These are phyloP conservation scores for Hemitrygon akajei DNA, from an alignment of 2,797 vertebrate genomes.

Conservation along the genomic window DNA sequence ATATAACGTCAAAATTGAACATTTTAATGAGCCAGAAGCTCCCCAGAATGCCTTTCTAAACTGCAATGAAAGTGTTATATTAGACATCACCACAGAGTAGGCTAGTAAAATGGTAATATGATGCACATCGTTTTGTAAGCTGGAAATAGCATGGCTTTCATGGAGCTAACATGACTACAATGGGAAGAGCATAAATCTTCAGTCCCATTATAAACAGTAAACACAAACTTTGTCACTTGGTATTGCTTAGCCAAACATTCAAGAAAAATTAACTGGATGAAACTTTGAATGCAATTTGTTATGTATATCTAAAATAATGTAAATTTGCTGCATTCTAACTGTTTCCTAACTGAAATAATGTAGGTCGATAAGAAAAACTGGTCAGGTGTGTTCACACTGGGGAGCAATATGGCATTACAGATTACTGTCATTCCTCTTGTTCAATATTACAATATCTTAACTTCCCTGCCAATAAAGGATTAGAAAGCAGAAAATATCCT, in stretches of 20 bases:
- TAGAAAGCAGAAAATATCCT: too few species aligned
- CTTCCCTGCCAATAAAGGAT: too few species aligned
- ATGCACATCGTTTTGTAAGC: not conserved
- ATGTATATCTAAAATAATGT: not conserved
- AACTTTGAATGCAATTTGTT: not conserved
- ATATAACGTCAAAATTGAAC: not conserved
- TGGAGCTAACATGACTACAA: not conserved
- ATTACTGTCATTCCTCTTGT: too few species aligned
- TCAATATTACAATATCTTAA: too few species aligned
- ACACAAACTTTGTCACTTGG: not conserved
- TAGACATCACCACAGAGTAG: not conserved
- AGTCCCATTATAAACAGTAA: not conserved
- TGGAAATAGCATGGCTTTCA: not conserved
- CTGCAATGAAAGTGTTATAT: not conserved
- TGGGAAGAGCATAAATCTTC: not conserved
- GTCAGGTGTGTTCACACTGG: too few species aligned
- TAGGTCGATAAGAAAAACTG: too few species aligned
- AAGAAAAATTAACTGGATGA: not conserved
- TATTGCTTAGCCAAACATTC: not conserved
- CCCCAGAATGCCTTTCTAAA: not conserved
- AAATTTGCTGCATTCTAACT: not conserved
- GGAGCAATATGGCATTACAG: too few species aligned
- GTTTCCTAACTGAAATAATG: too few species aligned
- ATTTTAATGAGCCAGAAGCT: not conserved
- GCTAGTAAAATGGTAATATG: not conserved